A percentile compares a stretch with the other conserved stretches of the same genome.
phyloP scores from a whole-genome alignment of 2,113 vertebrate species.

The Mobula birostris region DNA sequence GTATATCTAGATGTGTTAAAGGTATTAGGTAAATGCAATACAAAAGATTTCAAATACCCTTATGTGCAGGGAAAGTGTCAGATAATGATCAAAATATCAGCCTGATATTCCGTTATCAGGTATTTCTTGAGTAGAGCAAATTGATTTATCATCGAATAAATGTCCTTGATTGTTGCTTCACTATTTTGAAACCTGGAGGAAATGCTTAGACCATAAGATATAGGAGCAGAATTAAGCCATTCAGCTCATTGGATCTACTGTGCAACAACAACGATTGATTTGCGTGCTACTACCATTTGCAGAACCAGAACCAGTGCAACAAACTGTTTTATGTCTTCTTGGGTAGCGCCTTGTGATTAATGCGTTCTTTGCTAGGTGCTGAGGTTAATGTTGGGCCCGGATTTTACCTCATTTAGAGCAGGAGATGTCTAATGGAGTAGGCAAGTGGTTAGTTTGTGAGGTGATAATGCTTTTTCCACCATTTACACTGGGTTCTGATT shows the following conservation, averaged over 20 bases:
- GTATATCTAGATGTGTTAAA: too few relatives aligned
- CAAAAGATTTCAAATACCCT: not conserved
- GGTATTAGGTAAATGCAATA: too few relatives aligned
- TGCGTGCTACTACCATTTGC: not conserved
- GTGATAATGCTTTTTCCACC: too few relatives aligned
- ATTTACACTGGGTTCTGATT: too few relatives aligned
- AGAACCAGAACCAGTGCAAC: not conserved
- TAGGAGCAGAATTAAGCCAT: too few relatives aligned
- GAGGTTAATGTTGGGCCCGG: too few relatives aligned
- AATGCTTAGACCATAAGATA: not conserved
- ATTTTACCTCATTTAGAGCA: too few relatives aligned
- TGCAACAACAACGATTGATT: not conserved
- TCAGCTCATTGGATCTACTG: too few relatives aligned
- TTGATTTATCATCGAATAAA: not conserved
- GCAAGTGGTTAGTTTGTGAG: too few relatives aligned
- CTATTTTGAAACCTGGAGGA: not conserved
- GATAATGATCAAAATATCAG: not conserved
- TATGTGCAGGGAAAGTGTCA: not conserved
- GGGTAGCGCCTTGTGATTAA: too few relatives aligned
- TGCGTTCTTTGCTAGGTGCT: too few relatives aligned
- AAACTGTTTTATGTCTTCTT: not conserved
- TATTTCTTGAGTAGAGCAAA: not conserved
- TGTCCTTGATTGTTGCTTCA: not conserved
- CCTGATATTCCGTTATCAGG: not conserved
- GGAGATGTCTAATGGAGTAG: too few relatives aligned